phyloP scores from a whole-genome alignment of 2,888 invertebrate genomes.

The Acronicta alni region DNA sequence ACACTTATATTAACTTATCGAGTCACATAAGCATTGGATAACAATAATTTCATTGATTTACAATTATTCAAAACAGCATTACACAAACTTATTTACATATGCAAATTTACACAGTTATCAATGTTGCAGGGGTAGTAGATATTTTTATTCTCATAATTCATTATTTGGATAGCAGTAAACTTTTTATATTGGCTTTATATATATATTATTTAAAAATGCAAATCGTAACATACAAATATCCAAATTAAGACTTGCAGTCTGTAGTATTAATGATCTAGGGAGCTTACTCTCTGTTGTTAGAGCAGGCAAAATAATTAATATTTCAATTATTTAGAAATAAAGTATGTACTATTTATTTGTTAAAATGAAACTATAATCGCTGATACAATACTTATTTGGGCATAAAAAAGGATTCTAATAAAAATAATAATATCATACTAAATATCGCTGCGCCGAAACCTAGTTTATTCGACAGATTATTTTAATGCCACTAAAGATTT shows the following conservation, averaged over 20 bases:
- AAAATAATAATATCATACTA: conserved; percentile 49
- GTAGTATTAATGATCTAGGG: too few relatives aligned
- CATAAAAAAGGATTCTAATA: conserved; percentile 26
- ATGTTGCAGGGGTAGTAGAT: conserved; percentile 10
- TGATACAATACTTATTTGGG: conserved; percentile 26
- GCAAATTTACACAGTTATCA: conserved; percentile 33
- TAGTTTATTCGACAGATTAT: conserved; percentile 47
- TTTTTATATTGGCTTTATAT: too few relatives aligned
- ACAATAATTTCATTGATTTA: conserved; percentile 49
- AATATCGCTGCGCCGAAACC: conserved; percentile 27
- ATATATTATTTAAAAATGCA: too few relatives aligned
- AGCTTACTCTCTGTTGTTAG: too few relatives aligned
- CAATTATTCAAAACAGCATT: too few relatives aligned
- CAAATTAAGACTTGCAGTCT: too few relatives aligned
- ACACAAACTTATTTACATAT: too few relatives aligned
- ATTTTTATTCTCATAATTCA: conserved; percentile 14
- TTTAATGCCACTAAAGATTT: conserved; percentile 20
- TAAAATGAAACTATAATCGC: conserved; percentile 33
- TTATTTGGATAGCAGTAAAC: too few relatives aligned
- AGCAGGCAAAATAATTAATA: too few relatives aligned
- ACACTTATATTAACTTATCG: conserved; percentile 30
- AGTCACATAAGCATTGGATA: conserved; percentile 52
- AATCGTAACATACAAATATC: too few relatives aligned
- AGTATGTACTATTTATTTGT: conserved; percentile 14
- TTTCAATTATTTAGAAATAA: too few relatives aligned